Conservation (phyloP, 2,113 vertebrate genomes). For the Lynx canadensis region DNA sequence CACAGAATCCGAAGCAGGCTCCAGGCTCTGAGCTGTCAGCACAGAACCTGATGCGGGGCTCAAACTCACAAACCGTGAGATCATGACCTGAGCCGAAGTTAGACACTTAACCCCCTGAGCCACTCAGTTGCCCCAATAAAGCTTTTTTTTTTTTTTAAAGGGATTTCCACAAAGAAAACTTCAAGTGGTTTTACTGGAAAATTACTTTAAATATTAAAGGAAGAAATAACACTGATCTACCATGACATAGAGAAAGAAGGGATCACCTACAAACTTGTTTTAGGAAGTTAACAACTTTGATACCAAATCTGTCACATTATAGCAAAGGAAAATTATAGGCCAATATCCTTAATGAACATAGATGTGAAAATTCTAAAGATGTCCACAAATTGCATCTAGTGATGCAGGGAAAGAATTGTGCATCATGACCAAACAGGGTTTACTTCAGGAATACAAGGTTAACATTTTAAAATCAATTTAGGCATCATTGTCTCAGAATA, state of each 20-base stretch:
- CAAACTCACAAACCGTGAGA: no score
- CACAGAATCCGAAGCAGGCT: no score
- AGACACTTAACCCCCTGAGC: no score
- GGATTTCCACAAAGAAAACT: neutral
- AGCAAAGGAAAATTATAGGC: neutral
- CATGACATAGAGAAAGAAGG: neutral
- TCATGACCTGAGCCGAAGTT: no score
- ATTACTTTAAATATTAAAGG: neutral
- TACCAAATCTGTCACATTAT: neutral
- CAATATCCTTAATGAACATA: neutral
- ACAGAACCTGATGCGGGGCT: no score
- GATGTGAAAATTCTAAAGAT: neutral
- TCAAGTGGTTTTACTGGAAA: neutral
- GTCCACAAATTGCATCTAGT: neutral
- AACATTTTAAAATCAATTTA: neutral
- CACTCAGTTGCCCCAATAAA: no score
- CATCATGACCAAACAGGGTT: neutral
- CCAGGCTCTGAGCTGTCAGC: no score
- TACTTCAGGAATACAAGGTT: neutral
- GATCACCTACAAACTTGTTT: neutral
- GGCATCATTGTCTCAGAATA: neutral
- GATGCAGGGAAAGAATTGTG: neutral
- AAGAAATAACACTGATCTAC: neutral
- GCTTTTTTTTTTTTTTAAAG: neutral
- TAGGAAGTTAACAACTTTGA: neutral